Evolutionary conservation across 30 jellyfish, hydroid and myxozoan species (phyloP).

Genomic region (Hydractinia echinata): DNA sequence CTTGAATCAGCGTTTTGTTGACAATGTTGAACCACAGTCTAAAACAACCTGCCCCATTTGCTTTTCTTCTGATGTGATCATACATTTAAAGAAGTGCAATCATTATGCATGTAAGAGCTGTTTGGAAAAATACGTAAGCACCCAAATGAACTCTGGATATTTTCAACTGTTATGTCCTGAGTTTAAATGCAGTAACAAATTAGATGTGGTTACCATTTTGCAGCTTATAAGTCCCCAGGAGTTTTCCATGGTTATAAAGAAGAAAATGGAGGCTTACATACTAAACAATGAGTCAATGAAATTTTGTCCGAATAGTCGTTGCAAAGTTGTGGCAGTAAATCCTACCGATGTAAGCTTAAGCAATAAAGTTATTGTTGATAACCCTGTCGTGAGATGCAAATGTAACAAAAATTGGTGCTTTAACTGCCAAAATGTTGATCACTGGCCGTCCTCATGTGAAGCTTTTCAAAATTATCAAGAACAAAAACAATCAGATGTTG

Average conservation of each 20-base stretch:
- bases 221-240: neutral
- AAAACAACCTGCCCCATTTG: slow-evolving; percentile 1
- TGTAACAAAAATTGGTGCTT: neutral
- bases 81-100: neutral
- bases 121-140: neutral
- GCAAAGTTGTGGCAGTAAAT: neutral
- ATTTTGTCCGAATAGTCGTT: neutral
- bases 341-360: neutral
- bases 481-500: slow-evolving; percentile 4
- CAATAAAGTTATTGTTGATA: neutral
- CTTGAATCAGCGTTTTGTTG: too few relatives aligned
- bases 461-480: neutral
- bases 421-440: neutral
- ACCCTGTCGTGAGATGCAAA: neutral
- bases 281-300: neutral
- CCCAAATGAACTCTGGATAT: neutral
- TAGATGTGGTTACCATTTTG: slow-evolving; percentile 1
- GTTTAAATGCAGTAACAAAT: neutral
- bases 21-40: too few relatives aligned
- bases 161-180: neutral
- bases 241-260: neutral
- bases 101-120: neutral
- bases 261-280: neutral
- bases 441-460: slow-evolving; percentile 12
- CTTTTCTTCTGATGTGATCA: neutral